Evolutionary conservation across 2,888 invertebrate genomes (phyloP), one percentile per base, ranked within the genome.

Genomic region (Autographa gamma): DNA sequence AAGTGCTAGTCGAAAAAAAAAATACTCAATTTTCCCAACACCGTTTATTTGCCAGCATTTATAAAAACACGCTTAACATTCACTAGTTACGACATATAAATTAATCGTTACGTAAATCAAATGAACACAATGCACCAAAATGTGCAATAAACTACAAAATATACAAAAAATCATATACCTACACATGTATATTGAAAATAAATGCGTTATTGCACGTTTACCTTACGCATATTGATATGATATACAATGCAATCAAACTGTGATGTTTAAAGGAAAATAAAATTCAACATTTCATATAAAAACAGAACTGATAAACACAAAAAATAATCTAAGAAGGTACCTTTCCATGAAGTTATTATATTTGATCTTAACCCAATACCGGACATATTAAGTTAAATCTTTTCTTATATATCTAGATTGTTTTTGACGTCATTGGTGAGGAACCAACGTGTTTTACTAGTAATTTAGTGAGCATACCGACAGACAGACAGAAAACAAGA

Each of bases 401-500:
- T 73, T 63, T 66, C 75, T 61, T 63, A 68, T 6, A 63, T 58
- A 25, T 60, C 91, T 91, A 95, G 83, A 88, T 90, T 64, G 88
- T 82, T 82, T 93, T 94, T 4, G 93, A 85, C 0, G 93, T 82
- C 63, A 91, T 66, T 0, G 91, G 80, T 59, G 78, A 80, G 13
- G 88, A 83, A 1, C 91, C 93, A 8, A 96, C 93, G 62, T 96
- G 96, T 79, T 95, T 96, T 0, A 96, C 79, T 11, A 96, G 87
- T 66, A 97, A 90, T 81, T 96, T 95, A 0, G 93, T 93, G 2
- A 97, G 88, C 94, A 97, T 97, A 9, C 96, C 97, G 5, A 97
- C 93, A 0, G 97, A 97, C 19, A 97, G 88, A 32, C 96, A 86
- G 81, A 97, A 97, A 52, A 99, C 97, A 38, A 98, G 90, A 77